These are phyloP conservation scores for Ophioninae sp. DNA, from an alignment of 2,888 invertebrate species.

Conservation along the genomic window DNA sequence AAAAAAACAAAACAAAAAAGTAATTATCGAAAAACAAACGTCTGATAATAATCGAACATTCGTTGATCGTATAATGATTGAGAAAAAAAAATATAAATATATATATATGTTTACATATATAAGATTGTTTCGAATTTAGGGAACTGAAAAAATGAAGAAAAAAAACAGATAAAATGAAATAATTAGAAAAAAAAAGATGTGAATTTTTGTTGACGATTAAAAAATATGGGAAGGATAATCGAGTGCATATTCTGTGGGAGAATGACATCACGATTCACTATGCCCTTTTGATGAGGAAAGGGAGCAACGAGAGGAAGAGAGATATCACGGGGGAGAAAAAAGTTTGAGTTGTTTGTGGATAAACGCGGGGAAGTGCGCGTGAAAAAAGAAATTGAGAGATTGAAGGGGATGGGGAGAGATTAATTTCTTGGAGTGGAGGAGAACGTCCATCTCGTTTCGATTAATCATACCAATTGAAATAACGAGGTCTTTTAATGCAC, in stretches of 20 bases:
- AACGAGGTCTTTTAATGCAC: conserved; percentile 61
- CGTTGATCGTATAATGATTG: too few species aligned
- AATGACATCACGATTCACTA: neutral
- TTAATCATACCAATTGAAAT: conserved; percentile 63
- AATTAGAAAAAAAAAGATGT: neutral
- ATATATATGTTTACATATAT: too few species aligned
- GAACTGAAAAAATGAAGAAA: too few species aligned
- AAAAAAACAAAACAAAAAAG: neutral
- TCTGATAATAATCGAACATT: neutral
- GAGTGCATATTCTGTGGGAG: neutral
- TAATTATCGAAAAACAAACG: neutral
- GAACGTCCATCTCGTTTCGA: conserved; percentile 59
- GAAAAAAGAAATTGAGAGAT: conserved; percentile 9
- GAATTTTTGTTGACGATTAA: neutral
- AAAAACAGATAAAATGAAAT: too few species aligned
- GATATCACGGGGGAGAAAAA: conserved; percentile 8
- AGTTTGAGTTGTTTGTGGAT: neutral
- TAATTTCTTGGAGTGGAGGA: conserved; percentile 55
- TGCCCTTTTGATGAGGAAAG: neutral
- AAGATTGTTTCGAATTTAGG: too few species aligned
- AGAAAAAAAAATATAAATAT: too few species aligned
- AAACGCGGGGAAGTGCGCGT: conserved; percentile 13
- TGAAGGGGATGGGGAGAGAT: conserved; percentile 41
- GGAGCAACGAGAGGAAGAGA: neutral
- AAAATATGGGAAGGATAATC: neutral